Evolutionary conservation across 1,140 invertebrate genomes (phyloP), one percentile per base, ranked within the genome.

Genomic region (Mylabris phalerata): DNA sequence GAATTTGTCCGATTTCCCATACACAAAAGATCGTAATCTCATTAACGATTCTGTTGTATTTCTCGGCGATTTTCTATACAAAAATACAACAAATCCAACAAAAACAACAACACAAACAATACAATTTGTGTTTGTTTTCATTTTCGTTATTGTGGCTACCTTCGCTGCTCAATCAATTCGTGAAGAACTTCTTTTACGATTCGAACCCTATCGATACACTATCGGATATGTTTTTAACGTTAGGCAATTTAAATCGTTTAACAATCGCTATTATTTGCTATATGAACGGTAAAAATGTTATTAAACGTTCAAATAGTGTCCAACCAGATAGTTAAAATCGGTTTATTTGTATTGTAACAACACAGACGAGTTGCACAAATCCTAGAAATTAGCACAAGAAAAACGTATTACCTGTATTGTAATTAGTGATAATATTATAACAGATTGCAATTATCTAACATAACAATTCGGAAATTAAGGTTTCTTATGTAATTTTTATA

Each of bases 171-270:
- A 60, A 65, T 9, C 11, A 62, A 32, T 54, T 65, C 19, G 38
- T 49, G 10, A 62, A 54, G 39, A 55, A 47, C 13, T 62, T 48
- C 41, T 44, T 65, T n/a, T 39, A 41, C 7, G 25, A 64, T 13
- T 41, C n/a, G 24, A 44, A 38, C 51, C 44, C 26, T 49, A 45
- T 60, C 10, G 57, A 43, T 43, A 9, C 56, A 9, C 19, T 65
- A 13, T 54, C 63, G 9, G 63, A 65, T 32, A 39, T 65, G 10
- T 62, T 65, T 58, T 42, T 65, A 47, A 42, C 49, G 43, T 25
- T 62, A 26, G 63, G 63, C 10, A 62, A 61, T 24, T 32, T 61
- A 13, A 59, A 65, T 50, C 61, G 57, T 11, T 50, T 62, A 41
- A 48, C 55, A 6, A 57, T 57, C 24, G 59, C 59, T 39, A 46